Conservation (phyloP, 2,888 invertebrate genomes). For the Hydroisotoma schaefferi region DNA sequence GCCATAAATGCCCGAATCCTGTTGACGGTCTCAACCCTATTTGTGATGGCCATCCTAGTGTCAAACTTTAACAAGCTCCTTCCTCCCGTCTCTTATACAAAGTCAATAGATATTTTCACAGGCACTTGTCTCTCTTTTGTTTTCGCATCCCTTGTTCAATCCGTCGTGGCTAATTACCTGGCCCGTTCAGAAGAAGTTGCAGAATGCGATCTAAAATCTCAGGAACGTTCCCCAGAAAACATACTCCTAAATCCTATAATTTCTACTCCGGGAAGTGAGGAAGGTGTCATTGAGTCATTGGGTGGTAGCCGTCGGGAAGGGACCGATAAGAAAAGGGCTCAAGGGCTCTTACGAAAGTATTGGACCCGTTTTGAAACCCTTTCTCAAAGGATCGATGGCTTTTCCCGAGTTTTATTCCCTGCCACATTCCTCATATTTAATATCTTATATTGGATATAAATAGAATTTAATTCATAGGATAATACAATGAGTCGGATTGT, state of each 20-base stretch:
- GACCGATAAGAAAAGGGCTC: too few relatives aligned
- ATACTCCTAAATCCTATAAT: slow-evolving; percentile 21
- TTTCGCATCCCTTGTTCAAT: slow-evolving; percentile 45
- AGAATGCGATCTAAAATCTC: background rate
- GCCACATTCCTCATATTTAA: slow-evolving; percentile 25
- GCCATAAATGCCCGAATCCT: slow-evolving; percentile 42
- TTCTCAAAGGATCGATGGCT: slow-evolving; percentile 34
- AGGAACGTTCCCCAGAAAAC: slow-evolving; percentile 16
- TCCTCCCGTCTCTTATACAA: slow-evolving; percentile 38
- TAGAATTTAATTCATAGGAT: too few relatives aligned
- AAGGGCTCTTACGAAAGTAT: slow-evolving; percentile 17
- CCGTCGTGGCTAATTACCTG: slow-evolving; percentile 42
- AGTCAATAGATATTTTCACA: slow-evolving; percentile 47
- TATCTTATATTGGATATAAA: slow-evolving; percentile 34
- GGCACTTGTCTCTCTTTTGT: slow-evolving; percentile 47
- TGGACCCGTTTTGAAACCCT: slow-evolving; percentile 14
- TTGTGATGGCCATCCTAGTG: slow-evolving; percentile 30
- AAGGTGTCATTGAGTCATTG: too few relatives aligned
- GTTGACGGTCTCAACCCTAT: slow-evolving; percentile 41
- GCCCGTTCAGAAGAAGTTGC: slow-evolving; percentile 10
- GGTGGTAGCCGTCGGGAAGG: too few relatives aligned
- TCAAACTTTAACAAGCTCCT: slow-evolving; percentile 36
- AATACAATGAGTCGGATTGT: too few relatives aligned
- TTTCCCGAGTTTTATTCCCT: slow-evolving; percentile 31
- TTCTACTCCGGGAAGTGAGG: slow-evolving; percentile 3